Evolutionary conservation across 1,140 invertebrate species (phyloP).

Genomic region (Drosophila teissieri): DNA sequence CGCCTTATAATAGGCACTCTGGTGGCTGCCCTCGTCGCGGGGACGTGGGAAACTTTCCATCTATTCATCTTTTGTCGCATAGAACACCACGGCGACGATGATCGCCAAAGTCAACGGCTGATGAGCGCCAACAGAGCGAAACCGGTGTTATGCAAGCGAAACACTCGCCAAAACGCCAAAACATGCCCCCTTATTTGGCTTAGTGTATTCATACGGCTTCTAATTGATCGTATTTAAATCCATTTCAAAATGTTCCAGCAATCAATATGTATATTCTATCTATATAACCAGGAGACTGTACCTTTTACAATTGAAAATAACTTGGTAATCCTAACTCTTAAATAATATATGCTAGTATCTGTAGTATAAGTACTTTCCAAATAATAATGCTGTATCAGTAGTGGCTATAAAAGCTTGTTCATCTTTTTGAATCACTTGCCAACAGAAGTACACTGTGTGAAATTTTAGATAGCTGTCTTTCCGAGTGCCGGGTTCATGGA

Average conservation of each 20-base stretch:
- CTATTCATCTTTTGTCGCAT: slow-evolving; percentile 33
- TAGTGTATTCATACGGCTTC: neutral
- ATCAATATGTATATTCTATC: no score
- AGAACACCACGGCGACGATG: slow-evolving; percentile 5
- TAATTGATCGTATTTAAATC: no score
- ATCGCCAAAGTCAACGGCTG: neutral
- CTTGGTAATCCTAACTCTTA: no score
- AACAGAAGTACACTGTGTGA: no score
- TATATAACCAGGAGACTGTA: no score
- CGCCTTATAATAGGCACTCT: slow-evolving; percentile 46
- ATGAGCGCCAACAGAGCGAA: slow-evolving; percentile 34
- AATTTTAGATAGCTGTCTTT: neutral
- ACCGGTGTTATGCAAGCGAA: slow-evolving; percentile 36
- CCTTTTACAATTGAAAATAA: no score
- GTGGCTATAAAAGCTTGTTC: neutral
- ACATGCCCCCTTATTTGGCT: neutral
- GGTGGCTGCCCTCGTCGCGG: slow-evolving; percentile 5
- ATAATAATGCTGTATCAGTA: no score
- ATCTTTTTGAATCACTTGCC: neutral
- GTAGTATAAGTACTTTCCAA: no score
- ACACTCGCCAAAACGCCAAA: slow-evolving; percentile 7
- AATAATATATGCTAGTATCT: no score
- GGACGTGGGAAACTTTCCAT: slow-evolving; percentile 46
- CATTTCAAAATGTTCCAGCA: no score
- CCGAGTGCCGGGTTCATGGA: slow-evolving; percentile 10